Evolutionary conservation across 2,113 vertebrate species (phyloP), one percentile per base, ranked within the genome.

Genomic region (Ranitomeya imitator): DNA sequence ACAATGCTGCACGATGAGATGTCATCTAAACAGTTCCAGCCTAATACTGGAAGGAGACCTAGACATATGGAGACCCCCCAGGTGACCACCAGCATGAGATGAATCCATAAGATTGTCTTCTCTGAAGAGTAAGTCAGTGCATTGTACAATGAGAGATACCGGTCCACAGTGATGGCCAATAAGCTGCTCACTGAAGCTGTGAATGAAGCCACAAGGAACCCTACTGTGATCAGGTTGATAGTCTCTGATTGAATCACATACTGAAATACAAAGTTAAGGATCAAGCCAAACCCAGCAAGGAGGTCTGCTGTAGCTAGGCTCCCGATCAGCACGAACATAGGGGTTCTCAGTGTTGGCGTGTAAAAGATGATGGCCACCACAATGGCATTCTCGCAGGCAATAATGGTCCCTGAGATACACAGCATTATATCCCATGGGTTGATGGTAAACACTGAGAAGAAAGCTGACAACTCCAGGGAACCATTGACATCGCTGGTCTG

Each of bases 391-490:
- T 99, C 98, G 37, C 97, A 98, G 85, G 98, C 97, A 10, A 99
- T 99, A 92, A 98, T 96, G 0, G 98, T 98, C 90, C 98, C 98
- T 0, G 98, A 99, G 89, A 99, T 95, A 79, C 98, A 99, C 63
- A 99, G 94, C 95, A 99, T 97, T 74, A 99, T 96, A 91, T 99
- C 97, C 98, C 98, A 99, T 0, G 98, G 98, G 91, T 98, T 99
- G 89, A 99, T 94, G 52, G 95, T 89, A 10, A 95, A 94, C 87
- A 93, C 91, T 0, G 95, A 92, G 6, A 93, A 76, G 23, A 94
- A 91, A 0, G 96, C 95, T 14, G 97, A 96, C 83, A 98, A 94
- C 89, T 96, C 95, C 91, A 96, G 92, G 0, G 95, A 95, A 12
- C 88, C 89, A 14, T 95, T 96, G 74, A 86, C 73, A 52, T 90